These are phyloP conservation scores for Syritta pipiens DNA, from an alignment of 2,888 invertebrate genomes.

Conservation along the genomic window DNA sequence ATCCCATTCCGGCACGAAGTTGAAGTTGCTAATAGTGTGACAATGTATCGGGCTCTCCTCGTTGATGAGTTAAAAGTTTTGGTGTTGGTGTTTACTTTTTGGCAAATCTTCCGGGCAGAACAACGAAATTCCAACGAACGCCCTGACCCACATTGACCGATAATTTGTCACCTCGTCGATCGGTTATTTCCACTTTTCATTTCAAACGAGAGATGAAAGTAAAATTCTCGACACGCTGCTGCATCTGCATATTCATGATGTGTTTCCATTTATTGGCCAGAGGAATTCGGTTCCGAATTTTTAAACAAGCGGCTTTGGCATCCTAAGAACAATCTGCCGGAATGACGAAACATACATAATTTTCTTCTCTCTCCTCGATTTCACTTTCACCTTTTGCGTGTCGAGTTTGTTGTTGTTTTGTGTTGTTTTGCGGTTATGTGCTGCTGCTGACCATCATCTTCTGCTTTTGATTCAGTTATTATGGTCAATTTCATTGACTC, in stretches of 20 bases:
- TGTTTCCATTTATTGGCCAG: constrained; percentile 13
- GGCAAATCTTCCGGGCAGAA: constrained; percentile 14
- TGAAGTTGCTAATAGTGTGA: constrained; percentile 11
- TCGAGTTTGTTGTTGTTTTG: background rate
- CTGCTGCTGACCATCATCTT: constrained; percentile 8
- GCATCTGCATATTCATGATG: constrained; percentile 50
- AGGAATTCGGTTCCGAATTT: constrained; percentile 47
- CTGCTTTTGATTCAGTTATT: constrained; percentile 39
- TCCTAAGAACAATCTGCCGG: constrained; percentile 29
- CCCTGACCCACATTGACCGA: constrained; percentile 28
- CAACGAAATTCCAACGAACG: constrained; percentile 35
- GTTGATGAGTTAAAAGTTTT: too few relatives aligned
- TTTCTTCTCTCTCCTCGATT: constrained; percentile 28
- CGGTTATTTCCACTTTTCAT: constrained; percentile 62
- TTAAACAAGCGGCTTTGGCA: constrained; percentile 24
- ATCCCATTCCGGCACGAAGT: constrained; percentile 13
- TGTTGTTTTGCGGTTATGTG: constrained; percentile 13
- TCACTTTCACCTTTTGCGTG: constrained; percentile 60
- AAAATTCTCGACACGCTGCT: constrained; percentile 14
- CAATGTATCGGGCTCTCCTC: constrained; percentile 17
- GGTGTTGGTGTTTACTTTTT: background rate
- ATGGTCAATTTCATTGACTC: constrained; percentile 40
- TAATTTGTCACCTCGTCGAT: background rate
- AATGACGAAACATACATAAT: constrained; percentile 27
- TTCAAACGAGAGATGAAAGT: constrained; percentile 63